These are phyloP conservation scores for Andrena praecox DNA, from an alignment of 2,888 invertebrate genomes.

Conservation along the genomic window DNA sequence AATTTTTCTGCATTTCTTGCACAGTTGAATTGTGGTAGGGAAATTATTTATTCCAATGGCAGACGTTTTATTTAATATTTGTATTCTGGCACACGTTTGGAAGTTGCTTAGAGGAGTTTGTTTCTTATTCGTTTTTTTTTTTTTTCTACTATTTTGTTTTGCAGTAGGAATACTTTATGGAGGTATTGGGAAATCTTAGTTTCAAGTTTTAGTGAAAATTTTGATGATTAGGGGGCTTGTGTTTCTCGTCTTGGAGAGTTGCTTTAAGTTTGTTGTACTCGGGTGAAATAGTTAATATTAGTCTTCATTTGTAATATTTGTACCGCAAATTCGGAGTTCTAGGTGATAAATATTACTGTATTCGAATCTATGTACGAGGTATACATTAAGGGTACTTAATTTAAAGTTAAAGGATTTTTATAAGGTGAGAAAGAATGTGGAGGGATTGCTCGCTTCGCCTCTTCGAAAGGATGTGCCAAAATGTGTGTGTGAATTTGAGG, in stretches of 20 bases:
- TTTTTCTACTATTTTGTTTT: no score
- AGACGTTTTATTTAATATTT: no score
- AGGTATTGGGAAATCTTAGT: not conserved
- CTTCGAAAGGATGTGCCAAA: conserved; percentile 64
- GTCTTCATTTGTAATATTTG: not conserved
- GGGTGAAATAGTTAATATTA: not conserved
- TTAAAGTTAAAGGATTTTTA: conserved; percentile 11
- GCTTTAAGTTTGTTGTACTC: not conserved
- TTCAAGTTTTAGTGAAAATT: not conserved
- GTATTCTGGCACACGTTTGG: no score
- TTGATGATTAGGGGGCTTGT: not conserved
- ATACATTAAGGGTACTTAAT: not conserved
- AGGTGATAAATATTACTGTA: not conserved
- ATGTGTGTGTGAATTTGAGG: conserved; percentile 32
- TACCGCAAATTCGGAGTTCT: not conserved
- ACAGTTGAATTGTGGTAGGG: not conserved
- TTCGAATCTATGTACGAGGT: not conserved
- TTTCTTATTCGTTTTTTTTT: no score
- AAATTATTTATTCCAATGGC: not conserved
- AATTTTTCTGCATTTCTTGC: not conserved
- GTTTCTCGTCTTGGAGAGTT: not conserved
- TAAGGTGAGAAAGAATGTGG: conserved; percentile 30
- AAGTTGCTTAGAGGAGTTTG: no score
- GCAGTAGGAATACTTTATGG: not conserved
- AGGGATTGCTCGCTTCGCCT: conserved; percentile 30